Conservation (phyloP, 2,888 invertebrate genomes). For the Omphaloscelis lunosa region DNA sequence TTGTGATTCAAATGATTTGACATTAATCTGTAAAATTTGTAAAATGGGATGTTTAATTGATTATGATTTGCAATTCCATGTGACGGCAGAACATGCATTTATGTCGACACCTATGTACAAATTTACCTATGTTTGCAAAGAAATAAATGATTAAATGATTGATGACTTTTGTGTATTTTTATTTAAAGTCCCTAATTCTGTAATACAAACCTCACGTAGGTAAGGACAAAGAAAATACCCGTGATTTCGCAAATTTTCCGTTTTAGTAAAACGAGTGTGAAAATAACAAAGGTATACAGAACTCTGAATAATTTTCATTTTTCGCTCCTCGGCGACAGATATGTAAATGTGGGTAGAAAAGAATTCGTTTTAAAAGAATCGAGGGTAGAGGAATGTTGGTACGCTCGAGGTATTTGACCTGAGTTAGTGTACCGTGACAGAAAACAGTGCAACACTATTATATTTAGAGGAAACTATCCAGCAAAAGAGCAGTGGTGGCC, state of each 20-base stretch:
- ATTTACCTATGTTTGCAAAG: too few species aligned
- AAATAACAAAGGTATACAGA: conserved; percentile 53
- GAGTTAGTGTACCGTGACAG: conserved; percentile 18
- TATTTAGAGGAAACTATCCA: neutral
- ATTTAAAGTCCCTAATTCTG: neutral
- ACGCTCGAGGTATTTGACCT: conserved; percentile 14
- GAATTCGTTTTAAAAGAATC: conserved; percentile 61
- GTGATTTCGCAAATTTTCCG: conserved; percentile 31
- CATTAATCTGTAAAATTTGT: too few species aligned
- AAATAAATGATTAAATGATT: too few species aligned
- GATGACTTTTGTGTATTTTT: conserved; percentile 3
- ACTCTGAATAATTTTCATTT: conserved; percentile 59
- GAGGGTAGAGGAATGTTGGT: conserved; percentile 42
- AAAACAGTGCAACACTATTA: neutral
- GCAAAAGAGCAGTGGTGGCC: too few species aligned
- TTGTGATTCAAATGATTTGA: too few species aligned
- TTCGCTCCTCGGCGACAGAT: conserved; percentile 51
- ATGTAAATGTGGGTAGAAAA: conserved; percentile 56
- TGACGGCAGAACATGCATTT: too few species aligned
- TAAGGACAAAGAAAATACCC: neutral
- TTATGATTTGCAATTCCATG: too few species aligned
- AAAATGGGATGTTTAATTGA: too few species aligned
- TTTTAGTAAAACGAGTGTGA: conserved; percentile 41
- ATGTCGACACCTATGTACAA: too few species aligned
- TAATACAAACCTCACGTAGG: conserved; percentile 14